Base-by-base conservation (phyloP, 1,140 invertebrate species). In the Plutomurus gul region DNA sequence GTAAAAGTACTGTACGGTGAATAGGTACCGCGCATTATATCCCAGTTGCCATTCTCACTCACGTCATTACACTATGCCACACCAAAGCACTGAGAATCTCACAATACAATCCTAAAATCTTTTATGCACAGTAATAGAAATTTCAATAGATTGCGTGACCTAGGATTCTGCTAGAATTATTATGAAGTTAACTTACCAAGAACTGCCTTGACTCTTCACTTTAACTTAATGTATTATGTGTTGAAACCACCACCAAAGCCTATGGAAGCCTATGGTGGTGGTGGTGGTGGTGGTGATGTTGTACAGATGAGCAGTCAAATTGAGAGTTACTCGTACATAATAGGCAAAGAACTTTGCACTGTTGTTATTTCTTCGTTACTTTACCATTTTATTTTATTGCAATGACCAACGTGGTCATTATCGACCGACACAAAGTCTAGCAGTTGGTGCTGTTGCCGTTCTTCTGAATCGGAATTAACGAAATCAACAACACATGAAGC, bases 401-500 rank as follows among this genome's bases (percentile, higher is more conserved):
- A 27, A 65, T 65, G 56, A 65, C 56, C 56, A 65, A 36, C 56
- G 16, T 36, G 56, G 56, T 65, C 56, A 65, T 65, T 65, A 65
- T 65, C n/a, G 56, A 65, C 13, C 16, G 11, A 65, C 30, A 11
- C 47, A n/a, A 33, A 65, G 27, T 16, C 30, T 13, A 65, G 46
- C 27, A 65, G 56, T 65, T 36, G 30, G 39, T 43, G 39, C 39
- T n/a, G 39, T 43, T 43, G 2, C 27, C 10, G 30, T 33, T 65
- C 25, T 65, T 13, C 51, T 60, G 25, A n/a, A 30, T 33, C 56
- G 27, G 56, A 43, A 76, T 76, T 76, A 76, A 76, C 33, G 75
- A 47, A 76, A 43, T 76, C 75, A 76, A 47, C 75, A 56, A 76
- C 22, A 20, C 75, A 76, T 76, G 75, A 76, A 76, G 75, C 75